Conservation (phyloP, 2,797 vertebrate species). For the Arvicola amphibius region DNA sequence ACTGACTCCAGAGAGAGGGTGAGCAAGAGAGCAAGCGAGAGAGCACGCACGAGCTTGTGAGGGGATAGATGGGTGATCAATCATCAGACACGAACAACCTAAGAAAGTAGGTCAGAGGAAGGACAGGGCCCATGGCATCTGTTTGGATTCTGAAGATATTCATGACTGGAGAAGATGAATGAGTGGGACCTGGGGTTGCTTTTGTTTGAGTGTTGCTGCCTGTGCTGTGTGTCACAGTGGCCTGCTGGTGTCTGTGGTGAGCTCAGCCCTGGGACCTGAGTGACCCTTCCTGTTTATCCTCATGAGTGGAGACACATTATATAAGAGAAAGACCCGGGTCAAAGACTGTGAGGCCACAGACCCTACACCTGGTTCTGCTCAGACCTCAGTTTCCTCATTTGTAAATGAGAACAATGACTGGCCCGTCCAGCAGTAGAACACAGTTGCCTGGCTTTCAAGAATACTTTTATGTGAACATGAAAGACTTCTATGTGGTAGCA, state of each 20-base stretch:
- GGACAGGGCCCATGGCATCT: background rate
- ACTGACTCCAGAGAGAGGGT: background rate
- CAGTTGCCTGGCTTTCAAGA: background rate
- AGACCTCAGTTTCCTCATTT: background rate
- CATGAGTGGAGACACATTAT: background rate
- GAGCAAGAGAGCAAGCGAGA: background rate
- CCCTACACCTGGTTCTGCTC: background rate
- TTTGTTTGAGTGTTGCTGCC: background rate
- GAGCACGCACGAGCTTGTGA: background rate
- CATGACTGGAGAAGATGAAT: slow-evolving; percentile 43
- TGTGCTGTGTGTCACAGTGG: background rate
- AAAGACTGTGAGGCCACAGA: background rate
- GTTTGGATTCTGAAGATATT: slow-evolving; percentile 19
- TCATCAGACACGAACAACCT: slow-evolving; percentile 28
- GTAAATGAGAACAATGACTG: background rate
- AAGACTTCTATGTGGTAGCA: background rate
- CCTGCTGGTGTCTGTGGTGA: background rate
- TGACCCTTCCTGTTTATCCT: background rate
- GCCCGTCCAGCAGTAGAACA: too few species aligned
- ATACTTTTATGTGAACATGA: background rate
- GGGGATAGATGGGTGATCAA: background rate
- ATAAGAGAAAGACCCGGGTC: background rate
- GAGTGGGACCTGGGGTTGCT: background rate
- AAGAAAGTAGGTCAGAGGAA: slow-evolving; percentile 51
- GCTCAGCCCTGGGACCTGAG: background rate